Evolutionary conservation across 1,140 invertebrate species (phyloP).

Genomic region (Drosophila aff.): DNA sequence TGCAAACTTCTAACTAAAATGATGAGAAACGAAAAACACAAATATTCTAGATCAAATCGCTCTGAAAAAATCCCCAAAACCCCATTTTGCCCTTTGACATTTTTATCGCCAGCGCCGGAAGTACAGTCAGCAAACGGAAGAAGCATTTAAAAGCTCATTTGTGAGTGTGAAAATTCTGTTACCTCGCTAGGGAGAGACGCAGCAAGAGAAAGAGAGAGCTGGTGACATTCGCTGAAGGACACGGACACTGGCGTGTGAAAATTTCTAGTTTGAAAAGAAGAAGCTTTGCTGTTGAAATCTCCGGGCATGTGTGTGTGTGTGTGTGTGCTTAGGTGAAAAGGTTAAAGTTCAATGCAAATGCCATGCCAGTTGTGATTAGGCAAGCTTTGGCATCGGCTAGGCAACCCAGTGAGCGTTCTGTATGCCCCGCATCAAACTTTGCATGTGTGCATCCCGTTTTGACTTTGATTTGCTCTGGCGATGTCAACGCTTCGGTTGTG

Average conservation of each 20-base stretch:
- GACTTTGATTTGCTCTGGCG: slow-evolving; percentile 56
- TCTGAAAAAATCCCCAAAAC: background rate
- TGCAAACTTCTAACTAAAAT: background rate
- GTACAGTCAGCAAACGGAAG: slow-evolving; percentile 4
- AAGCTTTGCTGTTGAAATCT: slow-evolving; percentile 3
- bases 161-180: slow-evolving; percentile 12
- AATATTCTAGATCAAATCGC: background rate
- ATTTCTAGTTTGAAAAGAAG: background rate
- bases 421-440: background rate
- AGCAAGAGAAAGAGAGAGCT: background rate
- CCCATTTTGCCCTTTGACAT: background rate
- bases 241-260: background rate
- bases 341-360: slow-evolving; percentile 54
- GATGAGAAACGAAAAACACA: background rate
- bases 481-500: slow-evolving; percentile 45
- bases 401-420: background rate
- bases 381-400: slow-evolving; percentile 28
- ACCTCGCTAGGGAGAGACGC: background rate
- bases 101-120: background rate
- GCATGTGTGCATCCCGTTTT: slow-evolving; percentile 33
- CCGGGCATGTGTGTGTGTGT: background rate
- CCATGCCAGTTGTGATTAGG: slow-evolving; percentile 28
- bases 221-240: slow-evolving; percentile 51
- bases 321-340: slow-evolving; percentile 26
- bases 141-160: slow-evolving; percentile 58